Evolutionary conservation across 2,113 vertebrate genomes (phyloP), one percentile per base, ranked within the genome.

Genomic region (Lepus timidus): DNA sequence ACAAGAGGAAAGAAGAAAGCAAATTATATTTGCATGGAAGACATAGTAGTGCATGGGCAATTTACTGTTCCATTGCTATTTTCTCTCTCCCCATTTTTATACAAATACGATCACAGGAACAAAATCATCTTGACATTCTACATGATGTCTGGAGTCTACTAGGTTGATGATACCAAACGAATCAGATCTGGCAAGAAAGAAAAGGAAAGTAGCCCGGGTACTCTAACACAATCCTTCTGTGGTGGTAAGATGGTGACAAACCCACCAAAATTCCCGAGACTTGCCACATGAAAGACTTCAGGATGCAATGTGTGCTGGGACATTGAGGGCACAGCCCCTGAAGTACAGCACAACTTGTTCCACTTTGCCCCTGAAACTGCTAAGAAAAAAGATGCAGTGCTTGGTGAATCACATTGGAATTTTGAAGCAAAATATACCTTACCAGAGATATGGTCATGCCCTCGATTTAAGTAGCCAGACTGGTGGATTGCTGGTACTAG

Each of bases 51-150:
- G 78, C 17, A 73, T 29, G 61, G 44, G 64, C 68, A 78, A 17
- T 8, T 5, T 78, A 82, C 67, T 78, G 8, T 25, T 62, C 44
- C 10, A 85, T 36, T 33, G 4, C 55, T 85, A 52, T 73, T 86
- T 85, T 78, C 29, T 74, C 9, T 82, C 29, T 58, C 13, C 9
- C 80, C 3, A 75, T 75, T 84, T 65, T 79, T 65, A 70, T 51
- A 88, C n/a, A 84, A 87, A 71, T 65, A 65, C 5, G 64, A 16
- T 49, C 29, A 71, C 4, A 91, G 20, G 33, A 27, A 91, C 39
- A 96, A 81, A 36, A 61, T 80, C 71, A 92, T 90, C 89, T 86
- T 90, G 74, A 79, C 29, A 80, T 51, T 87, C 58, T 86, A 78
- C 6, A 89, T 36, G 86, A 55, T 76, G 33, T 88, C 68, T 88